phyloP scores from a whole-genome alignment of 2,888 invertebrate genomes.

The Athrips mouffetella region DNA sequence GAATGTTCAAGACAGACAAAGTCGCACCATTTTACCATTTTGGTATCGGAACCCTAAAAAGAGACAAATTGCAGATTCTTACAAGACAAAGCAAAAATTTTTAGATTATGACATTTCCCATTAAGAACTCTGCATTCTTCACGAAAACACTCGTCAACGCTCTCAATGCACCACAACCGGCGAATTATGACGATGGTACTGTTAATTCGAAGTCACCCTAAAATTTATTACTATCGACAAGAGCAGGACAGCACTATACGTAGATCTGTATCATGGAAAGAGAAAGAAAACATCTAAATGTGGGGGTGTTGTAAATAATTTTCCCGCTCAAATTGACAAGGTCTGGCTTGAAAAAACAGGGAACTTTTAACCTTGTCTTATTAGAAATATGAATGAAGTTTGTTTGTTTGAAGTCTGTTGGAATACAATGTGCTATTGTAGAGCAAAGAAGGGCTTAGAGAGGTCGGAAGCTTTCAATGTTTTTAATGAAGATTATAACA shows the following conservation, averaged over 20 bases:
- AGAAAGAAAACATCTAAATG: constrained; percentile 54
- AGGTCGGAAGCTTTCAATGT: constrained; percentile 54
- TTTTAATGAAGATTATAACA: constrained; percentile 50
- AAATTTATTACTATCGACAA: constrained; percentile 53
- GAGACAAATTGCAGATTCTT: no score
- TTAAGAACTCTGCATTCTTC: not conserved
- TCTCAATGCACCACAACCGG: constrained; percentile 48
- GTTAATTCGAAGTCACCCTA: constrained; percentile 65
- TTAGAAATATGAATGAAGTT: constrained; percentile 32
- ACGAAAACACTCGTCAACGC: constrained; percentile 40
- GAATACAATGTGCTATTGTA: constrained; percentile 49
- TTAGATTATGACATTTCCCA: not conserved
- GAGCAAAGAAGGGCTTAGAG: constrained; percentile 57
- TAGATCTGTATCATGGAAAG: constrained; percentile 35
- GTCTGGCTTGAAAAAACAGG: constrained; percentile 27
- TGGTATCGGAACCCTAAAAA: no score
- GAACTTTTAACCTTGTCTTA: not conserved
- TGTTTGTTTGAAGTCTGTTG: constrained; percentile 25
- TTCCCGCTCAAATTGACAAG: constrained; percentile 56
- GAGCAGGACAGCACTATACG: constrained; percentile 41
- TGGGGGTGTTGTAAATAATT: constrained; percentile 70
- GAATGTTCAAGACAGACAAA: no score
- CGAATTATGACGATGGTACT: constrained; percentile 62
- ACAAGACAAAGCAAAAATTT: not conserved
- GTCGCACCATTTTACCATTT: no score